These are phyloP conservation scores for Trypoxylon attenuatum DNA, from an alignment of 2,888 invertebrate genomes.

Conservation along the genomic window DNA sequence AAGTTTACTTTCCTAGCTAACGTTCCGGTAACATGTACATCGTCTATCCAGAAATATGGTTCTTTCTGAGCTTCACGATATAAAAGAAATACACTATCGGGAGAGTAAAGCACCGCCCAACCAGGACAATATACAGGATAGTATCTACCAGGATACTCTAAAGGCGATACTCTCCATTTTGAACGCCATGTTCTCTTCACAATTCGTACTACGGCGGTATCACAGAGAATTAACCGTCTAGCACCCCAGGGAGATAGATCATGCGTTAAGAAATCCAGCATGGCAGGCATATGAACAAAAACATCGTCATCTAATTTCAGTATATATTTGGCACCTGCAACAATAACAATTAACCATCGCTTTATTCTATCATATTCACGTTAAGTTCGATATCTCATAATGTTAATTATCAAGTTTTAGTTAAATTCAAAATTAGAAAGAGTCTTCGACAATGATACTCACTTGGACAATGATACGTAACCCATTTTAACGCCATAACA, in stretches of 20 bases:
- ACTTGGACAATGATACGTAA: conserved; percentile 75
- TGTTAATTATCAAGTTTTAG: too few relatives aligned
- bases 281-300: conserved; percentile 73
- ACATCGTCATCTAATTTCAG: conserved; percentile 76
- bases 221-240: conserved; percentile 80
- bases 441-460: too few relatives aligned
- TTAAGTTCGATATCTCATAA: too few relatives aligned
- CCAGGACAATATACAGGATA: conserved; percentile 89
- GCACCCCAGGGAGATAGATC: conserved; percentile 80
- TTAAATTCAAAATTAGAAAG: too few relatives aligned
- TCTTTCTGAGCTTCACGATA: conserved; percentile 78
- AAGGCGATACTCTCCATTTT: conserved; percentile 85
- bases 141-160: conserved; percentile 79
- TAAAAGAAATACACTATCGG: conserved; percentile 78
- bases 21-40: conserved; percentile 86
- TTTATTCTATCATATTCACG: too few relatives aligned
- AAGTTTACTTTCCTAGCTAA: conserved; percentile 78
- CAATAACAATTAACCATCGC: conserved; percentile 6
- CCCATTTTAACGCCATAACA: conserved; percentile 77
- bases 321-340: conserved; percentile 72
- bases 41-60: conserved; percentile 90
- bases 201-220: conserved; percentile 74
- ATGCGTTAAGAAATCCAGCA: conserved; percentile 75
- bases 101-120: conserved; percentile 82
- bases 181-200: conserved; percentile 81